Evolutionary conservation across 2,888 invertebrate species (phyloP).

Genomic region (Mythimna impura): DNA sequence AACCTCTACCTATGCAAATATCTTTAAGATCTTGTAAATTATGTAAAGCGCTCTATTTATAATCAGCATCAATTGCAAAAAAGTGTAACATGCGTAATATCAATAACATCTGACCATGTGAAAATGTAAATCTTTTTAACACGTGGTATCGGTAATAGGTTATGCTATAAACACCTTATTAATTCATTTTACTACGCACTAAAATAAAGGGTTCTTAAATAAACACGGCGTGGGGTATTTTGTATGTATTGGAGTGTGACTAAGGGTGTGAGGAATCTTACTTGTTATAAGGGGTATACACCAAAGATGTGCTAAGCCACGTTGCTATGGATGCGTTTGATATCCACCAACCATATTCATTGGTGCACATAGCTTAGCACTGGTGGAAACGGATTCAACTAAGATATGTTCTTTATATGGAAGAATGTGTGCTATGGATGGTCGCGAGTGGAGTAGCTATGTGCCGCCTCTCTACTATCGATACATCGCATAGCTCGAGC

Average conservation of each 20-base stretch:
- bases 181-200: slow-evolving; percentile 59
- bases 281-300: too few relatives aligned
- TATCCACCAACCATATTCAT: too few relatives aligned
- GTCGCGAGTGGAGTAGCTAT: too few relatives aligned
- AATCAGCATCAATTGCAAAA: slow-evolving; percentile 38
- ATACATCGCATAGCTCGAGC: too few relatives aligned
- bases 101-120: slow-evolving; percentile 33
- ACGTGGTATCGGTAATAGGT: slow-evolving; percentile 65
- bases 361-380: too few relatives aligned
- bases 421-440: too few relatives aligned
- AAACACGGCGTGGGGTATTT: slow-evolving; percentile 16
- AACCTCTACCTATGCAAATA: background rate
- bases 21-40: slow-evolving; percentile 19
- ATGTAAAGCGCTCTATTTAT: slow-evolving; percentile 37
- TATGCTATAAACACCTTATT: slow-evolving; percentile 44
- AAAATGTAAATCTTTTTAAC: slow-evolving; percentile 52
- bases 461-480: too few relatives aligned
- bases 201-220: slow-evolving; percentile 25
- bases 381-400: too few relatives aligned
- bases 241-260: background rate
- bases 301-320: too few relatives aligned
- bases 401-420: too few relatives aligned
- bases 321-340: too few relatives aligned
- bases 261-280: background rate
- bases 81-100: slow-evolving; percentile 33